Evolutionary conservation across 2,797 vertebrate genomes (phyloP).

Genomic region (Salarias fasciatus): DNA sequence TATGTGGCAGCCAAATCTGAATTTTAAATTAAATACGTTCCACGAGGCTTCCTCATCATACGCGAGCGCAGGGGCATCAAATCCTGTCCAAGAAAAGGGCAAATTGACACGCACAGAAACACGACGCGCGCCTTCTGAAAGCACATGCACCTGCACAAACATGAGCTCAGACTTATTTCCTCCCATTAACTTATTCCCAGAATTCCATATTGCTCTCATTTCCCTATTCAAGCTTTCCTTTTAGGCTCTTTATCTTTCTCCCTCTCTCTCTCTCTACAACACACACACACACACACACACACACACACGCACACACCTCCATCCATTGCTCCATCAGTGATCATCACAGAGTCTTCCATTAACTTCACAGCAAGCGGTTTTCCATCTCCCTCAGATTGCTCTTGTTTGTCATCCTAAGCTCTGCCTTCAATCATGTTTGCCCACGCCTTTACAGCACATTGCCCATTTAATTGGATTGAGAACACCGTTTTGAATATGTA

Average conservation of each 20-base stretch:
- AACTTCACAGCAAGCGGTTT: constrained; percentile 77
- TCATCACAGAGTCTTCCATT: constrained; percentile 81
- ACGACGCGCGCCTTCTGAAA: not conserved
- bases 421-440: constrained; percentile 83
- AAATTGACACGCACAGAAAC: constrained; percentile 22
- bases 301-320: constrained; percentile 41
- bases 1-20: constrained; percentile 16
- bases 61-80: constrained; percentile 19
- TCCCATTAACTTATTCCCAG: constrained; percentile 34
- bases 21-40: constrained; percentile 40
- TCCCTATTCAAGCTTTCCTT: constrained; percentile 26
- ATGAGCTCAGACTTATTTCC: constrained; percentile 33
- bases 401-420: constrained; percentile 84
- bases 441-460: constrained; percentile 80
- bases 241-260: constrained; percentile 37
- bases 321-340: constrained; percentile 70
- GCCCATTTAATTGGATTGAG: constrained; percentile 83
- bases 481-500: constrained; percentile 80
- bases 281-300: constrained; percentile 19
- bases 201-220: constrained; percentile 37
- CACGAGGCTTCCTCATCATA: constrained; percentile 10
- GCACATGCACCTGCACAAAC: constrained; percentile 23
- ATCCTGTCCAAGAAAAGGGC: constrained; percentile 30
- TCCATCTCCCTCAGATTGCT: constrained; percentile 78
- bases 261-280: not conserved